Conservation (phyloP, 2,797 vertebrate genomes). For the Chromobotia macracanthus region DNA sequence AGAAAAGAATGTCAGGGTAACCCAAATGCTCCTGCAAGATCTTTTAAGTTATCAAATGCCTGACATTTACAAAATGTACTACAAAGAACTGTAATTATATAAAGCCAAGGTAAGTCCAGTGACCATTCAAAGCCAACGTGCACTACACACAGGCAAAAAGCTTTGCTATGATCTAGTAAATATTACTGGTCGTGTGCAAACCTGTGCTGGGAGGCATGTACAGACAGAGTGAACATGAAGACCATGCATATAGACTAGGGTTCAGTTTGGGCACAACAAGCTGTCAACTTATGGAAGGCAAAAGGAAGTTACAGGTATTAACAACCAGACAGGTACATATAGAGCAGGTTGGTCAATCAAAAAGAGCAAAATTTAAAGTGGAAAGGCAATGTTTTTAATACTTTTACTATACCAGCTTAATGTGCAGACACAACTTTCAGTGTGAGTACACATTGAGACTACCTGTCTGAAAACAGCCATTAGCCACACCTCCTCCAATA, state of each 20-base stretch:
- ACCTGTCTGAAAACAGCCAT: neutral
- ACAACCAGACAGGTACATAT: neutral
- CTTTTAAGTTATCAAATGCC: neutral
- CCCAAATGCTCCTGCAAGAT: neutral
- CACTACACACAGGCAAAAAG: neutral
- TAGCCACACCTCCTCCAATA: no score
- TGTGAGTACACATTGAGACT: neutral
- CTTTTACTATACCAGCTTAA: neutral
- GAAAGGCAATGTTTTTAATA: neutral
- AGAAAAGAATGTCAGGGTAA: neutral
- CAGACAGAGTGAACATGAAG: neutral
- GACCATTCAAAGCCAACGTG: neutral
- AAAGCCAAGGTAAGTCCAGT: neutral
- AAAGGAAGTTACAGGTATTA: neutral
- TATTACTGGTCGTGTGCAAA: slow-evolving; percentile 9
- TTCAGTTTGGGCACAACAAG: neutral
- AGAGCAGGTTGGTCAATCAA: neutral
- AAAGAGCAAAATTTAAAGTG: neutral
- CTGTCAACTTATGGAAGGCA: neutral
- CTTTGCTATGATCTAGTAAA: neutral
- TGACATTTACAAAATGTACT: neutral
- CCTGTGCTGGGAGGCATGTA: slow-evolving; percentile 8
- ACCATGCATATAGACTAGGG: neutral
- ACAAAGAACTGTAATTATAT: neutral
- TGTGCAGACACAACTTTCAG: neutral